phyloP scores from a whole-genome alignment of 2,888 invertebrate species.

The Hypena proboscidalis region DNA sequence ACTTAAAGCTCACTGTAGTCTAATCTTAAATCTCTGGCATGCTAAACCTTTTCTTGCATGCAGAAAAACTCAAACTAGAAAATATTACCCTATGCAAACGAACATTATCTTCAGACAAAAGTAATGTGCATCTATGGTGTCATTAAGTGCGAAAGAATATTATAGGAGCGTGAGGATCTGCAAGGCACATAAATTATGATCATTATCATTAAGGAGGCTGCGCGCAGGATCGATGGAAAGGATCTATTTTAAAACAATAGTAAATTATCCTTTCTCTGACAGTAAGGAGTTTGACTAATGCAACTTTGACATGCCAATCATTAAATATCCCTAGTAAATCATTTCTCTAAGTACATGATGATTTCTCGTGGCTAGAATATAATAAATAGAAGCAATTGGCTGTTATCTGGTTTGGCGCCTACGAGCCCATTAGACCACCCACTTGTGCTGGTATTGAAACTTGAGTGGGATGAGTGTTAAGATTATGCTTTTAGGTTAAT shows the following conservation, averaged over 20 bases:
- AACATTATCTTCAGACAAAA: neutral
- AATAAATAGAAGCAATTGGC: conserved; percentile 4
- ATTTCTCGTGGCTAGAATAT: conserved; percentile 3
- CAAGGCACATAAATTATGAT: conserved; percentile 4
- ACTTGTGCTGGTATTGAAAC: neutral
- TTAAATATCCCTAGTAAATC: no score
- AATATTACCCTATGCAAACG: neutral
- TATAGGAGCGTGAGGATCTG: neutral
- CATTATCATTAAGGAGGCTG: no score
- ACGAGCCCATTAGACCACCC: conserved; percentile 5
- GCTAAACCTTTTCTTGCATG: neutral
- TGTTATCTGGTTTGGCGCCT: neutral
- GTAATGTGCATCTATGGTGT: neutral
- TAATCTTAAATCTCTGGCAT: neutral
- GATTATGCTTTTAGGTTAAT: no score
- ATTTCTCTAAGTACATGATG: no score
- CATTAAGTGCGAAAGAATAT: neutral
- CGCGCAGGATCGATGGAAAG: no score
- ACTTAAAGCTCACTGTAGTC: no score
- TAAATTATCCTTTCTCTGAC: neutral
- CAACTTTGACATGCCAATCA: neutral
- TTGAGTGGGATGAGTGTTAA: conserved; percentile 1
- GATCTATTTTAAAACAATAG: neutral
- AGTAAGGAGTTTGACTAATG: neutral
- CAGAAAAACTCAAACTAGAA: neutral